phyloP scores from a whole-genome alignment of 2,113 vertebrate genomes.

The Saiga tatarica region DNA sequence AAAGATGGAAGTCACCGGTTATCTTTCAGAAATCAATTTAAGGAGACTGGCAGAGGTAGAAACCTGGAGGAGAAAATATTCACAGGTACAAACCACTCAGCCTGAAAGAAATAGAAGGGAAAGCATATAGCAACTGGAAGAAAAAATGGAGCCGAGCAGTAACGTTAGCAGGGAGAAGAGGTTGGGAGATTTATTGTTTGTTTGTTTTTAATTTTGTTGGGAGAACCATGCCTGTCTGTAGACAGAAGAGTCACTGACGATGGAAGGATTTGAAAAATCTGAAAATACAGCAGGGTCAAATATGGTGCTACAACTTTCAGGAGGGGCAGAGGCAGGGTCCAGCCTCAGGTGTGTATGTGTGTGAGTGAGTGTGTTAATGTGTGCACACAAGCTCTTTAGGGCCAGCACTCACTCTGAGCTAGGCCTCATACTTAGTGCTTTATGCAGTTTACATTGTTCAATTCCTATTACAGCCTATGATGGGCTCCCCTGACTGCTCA shows the following conservation, averaged over 20 bases:
- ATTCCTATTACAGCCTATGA: neutral
- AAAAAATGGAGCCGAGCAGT: neutral
- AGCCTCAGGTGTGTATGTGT: neutral
- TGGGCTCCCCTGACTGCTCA: neutral
- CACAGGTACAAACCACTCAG: neutral
- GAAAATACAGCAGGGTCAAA: neutral
- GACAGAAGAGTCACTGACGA: neutral
- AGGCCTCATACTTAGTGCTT: neutral
- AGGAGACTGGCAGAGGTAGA: neutral
- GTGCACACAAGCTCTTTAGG: neutral
- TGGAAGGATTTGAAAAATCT: neutral
- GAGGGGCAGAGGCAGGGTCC: neutral
- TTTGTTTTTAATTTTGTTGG: neutral
- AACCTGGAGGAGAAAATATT: neutral
- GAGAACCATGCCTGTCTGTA: neutral
- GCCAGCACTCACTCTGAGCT: neutral
- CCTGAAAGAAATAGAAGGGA: neutral
- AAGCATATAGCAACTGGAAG: neutral
- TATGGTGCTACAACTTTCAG: neutral
- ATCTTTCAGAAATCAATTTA: neutral
- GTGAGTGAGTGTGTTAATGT: neutral
- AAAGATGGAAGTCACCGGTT: neutral
- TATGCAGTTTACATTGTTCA: neutral
- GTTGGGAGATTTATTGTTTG: neutral
- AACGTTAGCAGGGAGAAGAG: neutral